phyloP scores from a whole-genome alignment of 2,113 vertebrate species.

The Mystacornis crossleyi region DNA sequence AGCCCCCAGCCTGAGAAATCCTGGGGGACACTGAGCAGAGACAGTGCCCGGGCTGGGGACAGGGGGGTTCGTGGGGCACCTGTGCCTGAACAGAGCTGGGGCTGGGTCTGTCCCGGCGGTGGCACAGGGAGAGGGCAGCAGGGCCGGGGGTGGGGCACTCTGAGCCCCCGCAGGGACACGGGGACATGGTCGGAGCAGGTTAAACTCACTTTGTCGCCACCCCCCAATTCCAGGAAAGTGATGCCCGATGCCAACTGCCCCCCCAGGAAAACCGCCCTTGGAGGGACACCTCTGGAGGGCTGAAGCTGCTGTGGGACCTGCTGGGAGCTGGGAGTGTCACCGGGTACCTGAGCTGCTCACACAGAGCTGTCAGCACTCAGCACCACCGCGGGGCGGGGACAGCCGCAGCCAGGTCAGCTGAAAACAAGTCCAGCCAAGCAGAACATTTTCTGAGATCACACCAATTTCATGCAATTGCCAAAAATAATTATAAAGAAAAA shows the following conservation, averaged over 20 bases:
- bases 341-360: accelerated
- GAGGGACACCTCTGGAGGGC: accelerated
- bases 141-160: background rate
- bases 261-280: background rate
- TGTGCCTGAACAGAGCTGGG: accelerated
- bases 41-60: background rate
- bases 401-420: background rate
- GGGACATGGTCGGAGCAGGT: background rate
- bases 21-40: background rate
- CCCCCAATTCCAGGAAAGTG: background rate
- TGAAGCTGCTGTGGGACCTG: background rate
- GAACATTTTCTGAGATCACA: background rate
- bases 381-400: background rate
- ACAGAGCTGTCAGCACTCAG: background rate
- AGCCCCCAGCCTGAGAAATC: background rate
- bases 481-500: background rate
- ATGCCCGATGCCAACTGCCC: background rate
- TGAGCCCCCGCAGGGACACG: background rate
- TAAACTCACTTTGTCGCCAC: background rate
- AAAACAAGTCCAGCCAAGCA: background rate
- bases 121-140: background rate
- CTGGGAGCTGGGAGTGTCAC: background rate
- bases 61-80: accelerated
- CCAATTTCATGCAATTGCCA: background rate
- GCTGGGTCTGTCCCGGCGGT: accelerated